Conservation (phyloP, 2,113 vertebrate species). For the Lophius piscatorius region DNA sequence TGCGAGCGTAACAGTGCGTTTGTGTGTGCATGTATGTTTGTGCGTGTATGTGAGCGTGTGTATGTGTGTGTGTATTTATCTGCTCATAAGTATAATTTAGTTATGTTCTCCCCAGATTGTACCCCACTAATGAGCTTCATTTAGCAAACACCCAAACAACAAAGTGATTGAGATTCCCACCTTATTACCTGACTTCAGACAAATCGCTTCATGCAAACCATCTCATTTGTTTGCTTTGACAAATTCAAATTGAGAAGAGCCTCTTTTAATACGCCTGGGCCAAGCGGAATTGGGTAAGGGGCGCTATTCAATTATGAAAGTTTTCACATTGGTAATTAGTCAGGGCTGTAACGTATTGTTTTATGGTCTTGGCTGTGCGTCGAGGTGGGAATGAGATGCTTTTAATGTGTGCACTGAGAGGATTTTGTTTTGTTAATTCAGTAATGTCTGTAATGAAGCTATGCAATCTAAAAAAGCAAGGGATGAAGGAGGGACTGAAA, state of each 20-base stretch:
- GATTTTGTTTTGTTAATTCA: conserved; percentile 67
- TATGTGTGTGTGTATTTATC: conserved; percentile 1
- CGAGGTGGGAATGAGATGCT: conserved; percentile 64
- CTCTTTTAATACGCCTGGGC: conserved; percentile 55
- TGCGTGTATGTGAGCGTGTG: background rate
- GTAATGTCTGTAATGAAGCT: conserved; percentile 70
- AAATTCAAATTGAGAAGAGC: conserved; percentile 63
- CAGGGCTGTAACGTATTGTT: conserved; percentile 70
- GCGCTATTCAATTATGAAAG: conserved; percentile 74
- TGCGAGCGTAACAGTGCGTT: too few relatives aligned
- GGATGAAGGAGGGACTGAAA: conserved; percentile 32
- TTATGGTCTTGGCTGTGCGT: conserved; percentile 65
- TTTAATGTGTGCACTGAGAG: conserved; percentile 72
- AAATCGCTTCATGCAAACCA: conserved; percentile 53
- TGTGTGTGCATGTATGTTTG: too few relatives aligned
- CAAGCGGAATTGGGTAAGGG: conserved; percentile 58
- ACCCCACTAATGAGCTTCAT: conserved; percentile 51
- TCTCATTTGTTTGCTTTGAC: conserved; percentile 74
- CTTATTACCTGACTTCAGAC: conserved; percentile 70
- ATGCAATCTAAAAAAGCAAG: conserved; percentile 54
- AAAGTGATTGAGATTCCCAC: conserved; percentile 44
- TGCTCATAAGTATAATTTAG: conserved; percentile 24
- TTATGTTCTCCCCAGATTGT: conserved; percentile 24
- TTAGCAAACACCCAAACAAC: conserved; percentile 54
- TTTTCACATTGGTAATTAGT: conserved; percentile 76